Evolutionary conservation across 2,113 vertebrate genomes (phyloP).

Genomic region (Hyperopisus bebe): DNA sequence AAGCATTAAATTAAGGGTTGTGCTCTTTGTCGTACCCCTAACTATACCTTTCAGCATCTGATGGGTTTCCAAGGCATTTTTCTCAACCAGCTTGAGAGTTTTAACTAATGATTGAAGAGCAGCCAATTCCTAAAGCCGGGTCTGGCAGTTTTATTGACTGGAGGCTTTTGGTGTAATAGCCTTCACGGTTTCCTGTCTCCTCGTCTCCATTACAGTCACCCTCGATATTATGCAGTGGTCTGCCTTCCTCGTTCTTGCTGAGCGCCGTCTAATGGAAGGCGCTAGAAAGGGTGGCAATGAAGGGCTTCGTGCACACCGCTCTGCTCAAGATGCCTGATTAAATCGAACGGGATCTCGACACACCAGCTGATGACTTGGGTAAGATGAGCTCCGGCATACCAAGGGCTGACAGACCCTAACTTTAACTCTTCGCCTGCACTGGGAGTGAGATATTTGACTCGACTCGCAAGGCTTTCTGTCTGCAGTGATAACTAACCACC

Average conservation of each 20-base stretch:
- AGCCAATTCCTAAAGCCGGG: neutral
- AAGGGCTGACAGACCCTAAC: neutral
- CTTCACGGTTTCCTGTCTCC: neutral
- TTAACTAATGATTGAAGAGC: conserved; percentile 7
- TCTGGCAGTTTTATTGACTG: neutral
- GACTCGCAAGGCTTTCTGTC: neutral
- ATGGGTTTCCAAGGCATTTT: neutral
- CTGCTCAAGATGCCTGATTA: neutral
- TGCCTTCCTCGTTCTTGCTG: neutral
- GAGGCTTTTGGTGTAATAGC: neutral
- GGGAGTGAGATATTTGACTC: neutral
- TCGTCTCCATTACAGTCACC: conserved; percentile 2
- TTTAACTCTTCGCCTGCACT: neutral
- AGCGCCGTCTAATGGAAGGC: neutral
- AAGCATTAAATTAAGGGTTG: neutral
- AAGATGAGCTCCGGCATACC: neutral
- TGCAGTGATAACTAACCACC: neutral
- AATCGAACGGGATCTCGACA: neutral
- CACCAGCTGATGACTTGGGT: neutral
- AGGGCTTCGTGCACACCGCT: neutral
- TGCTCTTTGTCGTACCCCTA: neutral
- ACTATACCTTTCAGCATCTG: neutral
- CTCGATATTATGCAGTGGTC: neutral
- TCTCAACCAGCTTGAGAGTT: neutral
- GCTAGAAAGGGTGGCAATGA: neutral